Evolutionary conservation across 2,797 vertebrate genomes (phyloP).

Genomic region (Onychomys leucogaster): DNA sequence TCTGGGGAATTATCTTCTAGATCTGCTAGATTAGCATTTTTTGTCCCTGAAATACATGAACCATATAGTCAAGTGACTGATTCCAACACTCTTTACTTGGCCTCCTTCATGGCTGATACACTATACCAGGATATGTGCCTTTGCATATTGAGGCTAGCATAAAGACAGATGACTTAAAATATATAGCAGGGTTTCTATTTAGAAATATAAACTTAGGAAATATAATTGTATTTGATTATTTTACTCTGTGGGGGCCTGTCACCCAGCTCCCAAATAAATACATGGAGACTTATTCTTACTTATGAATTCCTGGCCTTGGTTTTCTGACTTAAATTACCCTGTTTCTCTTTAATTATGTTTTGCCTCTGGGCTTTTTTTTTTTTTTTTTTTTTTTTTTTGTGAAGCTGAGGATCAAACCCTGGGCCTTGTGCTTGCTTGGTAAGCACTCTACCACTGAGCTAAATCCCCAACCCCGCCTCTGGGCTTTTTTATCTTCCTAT

Average conservation of each 20-base stretch:
- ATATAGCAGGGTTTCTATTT: neutral
- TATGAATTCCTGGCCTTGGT: neutral
- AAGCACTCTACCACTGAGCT: too few species aligned
- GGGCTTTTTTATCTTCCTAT: neutral
- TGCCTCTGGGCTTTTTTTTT: neutral
- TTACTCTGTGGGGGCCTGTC: neutral
- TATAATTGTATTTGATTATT: too few species aligned
- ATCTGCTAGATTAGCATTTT: neutral
- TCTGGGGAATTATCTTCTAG: neutral
- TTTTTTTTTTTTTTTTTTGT: too few species aligned
- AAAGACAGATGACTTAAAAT: slow-evolving; percentile 34
- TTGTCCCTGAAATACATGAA: neutral
- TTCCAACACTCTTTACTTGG: neutral
- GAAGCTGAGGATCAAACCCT: too few species aligned
- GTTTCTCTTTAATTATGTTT: neutral
- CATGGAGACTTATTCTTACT: neutral
- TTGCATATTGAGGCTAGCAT: neutral
- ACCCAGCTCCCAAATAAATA: neutral
- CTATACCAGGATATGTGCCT: neutral
- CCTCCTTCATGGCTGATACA: neutral
- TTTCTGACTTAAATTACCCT: neutral
- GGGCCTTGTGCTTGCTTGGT: too few species aligned
- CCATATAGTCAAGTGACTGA: neutral
- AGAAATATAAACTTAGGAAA: neutral
- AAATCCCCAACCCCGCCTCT: too few species aligned